These are phyloP conservation scores for Amblyraja radiata DNA, from an alignment of 2,797 vertebrate genomes.

Conservation along the genomic window DNA sequence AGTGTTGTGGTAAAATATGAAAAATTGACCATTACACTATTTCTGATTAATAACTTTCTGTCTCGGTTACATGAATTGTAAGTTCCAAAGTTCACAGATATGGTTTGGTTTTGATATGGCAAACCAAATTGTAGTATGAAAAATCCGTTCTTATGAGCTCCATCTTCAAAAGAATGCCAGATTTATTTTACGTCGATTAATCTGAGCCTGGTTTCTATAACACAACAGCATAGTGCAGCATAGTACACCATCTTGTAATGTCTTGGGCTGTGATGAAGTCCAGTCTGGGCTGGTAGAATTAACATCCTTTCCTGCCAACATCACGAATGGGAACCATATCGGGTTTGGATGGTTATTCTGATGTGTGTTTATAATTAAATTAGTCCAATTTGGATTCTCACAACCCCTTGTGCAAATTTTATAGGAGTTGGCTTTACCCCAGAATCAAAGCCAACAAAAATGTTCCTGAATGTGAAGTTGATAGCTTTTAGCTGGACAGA, in stretches of 20 bases:
- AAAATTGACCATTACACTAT: too few species aligned
- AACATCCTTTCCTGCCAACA: neutral
- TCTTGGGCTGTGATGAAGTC: neutral
- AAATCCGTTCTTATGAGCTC: neutral
- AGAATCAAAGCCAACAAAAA: neutral
- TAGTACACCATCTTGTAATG: neutral
- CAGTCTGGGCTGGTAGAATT: neutral
- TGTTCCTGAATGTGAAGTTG: neutral
- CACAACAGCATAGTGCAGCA: neutral
- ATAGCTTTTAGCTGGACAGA: neutral
- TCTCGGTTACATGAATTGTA: neutral
- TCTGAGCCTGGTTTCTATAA: neutral
- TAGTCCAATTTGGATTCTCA: neutral
- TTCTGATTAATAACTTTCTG: neutral
- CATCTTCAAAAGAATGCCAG: neutral
- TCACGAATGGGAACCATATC: neutral
- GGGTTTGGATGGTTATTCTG: neutral
- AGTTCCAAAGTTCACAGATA: neutral
- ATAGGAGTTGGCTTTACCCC: neutral
- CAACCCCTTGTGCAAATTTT: neutral
- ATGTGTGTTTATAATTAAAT: neutral
- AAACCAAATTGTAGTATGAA: neutral
- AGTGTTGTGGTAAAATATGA: too few species aligned
- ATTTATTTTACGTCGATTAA: neutral
- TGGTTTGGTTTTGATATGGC: neutral